A percentile compares a stretch with the other conserved stretches of the same genome.
phyloP scores from a whole-genome alignment of 2,113 vertebrate species.

The Coturnix japonica region DNA sequence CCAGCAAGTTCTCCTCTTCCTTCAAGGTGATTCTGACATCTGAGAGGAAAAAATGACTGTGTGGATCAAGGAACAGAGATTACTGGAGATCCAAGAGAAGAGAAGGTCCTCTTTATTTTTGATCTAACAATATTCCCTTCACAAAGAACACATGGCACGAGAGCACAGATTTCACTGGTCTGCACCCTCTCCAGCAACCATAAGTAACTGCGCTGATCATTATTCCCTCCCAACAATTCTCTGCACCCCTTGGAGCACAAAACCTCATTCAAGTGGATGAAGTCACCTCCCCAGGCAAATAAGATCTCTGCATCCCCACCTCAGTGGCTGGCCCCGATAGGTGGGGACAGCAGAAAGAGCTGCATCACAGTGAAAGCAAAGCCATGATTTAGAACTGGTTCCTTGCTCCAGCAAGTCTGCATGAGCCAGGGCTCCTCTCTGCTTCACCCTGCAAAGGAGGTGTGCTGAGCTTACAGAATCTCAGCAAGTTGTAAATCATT shows the following conservation, averaged over 20 bases:
- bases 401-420: not conserved
- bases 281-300: not conserved
- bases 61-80: not conserved
- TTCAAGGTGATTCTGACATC: not conserved
- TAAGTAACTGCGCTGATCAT: not conserved
- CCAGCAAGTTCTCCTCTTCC: not conserved
- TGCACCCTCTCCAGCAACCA: not conserved
- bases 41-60: not conserved
- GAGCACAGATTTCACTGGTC: not conserved
- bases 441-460: not conserved
- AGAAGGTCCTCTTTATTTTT: not conserved
- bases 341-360: not conserved
- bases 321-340: not conserved
- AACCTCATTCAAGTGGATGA: not conserved
- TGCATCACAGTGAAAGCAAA: not conserved
- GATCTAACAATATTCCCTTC: not conserved
- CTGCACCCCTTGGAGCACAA: not conserved
- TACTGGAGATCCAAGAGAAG: not conserved
- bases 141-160: not conserved
- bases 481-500: not conserved
- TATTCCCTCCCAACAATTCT: not conserved
- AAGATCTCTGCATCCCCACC: not conserved
- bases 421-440: not conserved
- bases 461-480: not conserved
- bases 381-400: not conserved